Percentiles rank a stretch among this genome's conserved stretches.
Conservation (phyloP, 2,888 invertebrate species). For the Ormyrus labotus region DNA sequence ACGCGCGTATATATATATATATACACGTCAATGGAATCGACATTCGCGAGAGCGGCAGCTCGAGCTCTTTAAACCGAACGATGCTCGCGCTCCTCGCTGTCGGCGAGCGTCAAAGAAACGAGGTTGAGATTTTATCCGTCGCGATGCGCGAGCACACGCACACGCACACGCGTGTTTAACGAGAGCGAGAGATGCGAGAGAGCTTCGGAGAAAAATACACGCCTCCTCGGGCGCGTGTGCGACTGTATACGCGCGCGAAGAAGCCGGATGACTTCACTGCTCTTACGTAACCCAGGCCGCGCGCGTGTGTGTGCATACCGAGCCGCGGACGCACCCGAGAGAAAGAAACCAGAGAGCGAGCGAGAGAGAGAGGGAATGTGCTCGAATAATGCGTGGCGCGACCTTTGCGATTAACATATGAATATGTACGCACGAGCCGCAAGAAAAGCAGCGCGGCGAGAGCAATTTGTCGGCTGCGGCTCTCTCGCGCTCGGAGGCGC, state of each 20-base stretch:
- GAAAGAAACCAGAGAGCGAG: not conserved
- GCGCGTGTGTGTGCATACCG: not conserved
- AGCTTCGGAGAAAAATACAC: constrained; percentile 19
- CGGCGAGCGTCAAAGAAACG: constrained; percentile 5
- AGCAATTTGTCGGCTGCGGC: constrained; percentile 34
- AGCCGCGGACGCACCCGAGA: constrained; percentile 24
- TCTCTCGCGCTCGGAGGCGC: not conserved
- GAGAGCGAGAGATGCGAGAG: constrained; percentile 1
- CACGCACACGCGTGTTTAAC: constrained; percentile 10
- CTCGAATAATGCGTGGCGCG: constrained; percentile 1
- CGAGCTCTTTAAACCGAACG: not conserved
- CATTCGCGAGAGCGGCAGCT: not conserved
- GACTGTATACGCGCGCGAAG: not conserved
- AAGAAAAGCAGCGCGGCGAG: not conserved
- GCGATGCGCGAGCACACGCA: not conserved
- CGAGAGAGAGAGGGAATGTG: not conserved
- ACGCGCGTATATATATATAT: too few species aligned
- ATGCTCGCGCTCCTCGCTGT: not conserved
- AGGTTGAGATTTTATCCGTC: constrained; percentile 48
- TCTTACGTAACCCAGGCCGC: constrained; percentile 59
- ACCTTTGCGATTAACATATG: constrained; percentile 48
- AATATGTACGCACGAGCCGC: constrained; percentile 9
- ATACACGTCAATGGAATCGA: too few species aligned
- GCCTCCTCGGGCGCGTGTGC: not conserved
- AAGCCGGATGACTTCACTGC: constrained; percentile 64